Evolutionary conservation across 2,113 vertebrate genomes (phyloP).

Genomic region (Perognathus longimembris): DNA sequence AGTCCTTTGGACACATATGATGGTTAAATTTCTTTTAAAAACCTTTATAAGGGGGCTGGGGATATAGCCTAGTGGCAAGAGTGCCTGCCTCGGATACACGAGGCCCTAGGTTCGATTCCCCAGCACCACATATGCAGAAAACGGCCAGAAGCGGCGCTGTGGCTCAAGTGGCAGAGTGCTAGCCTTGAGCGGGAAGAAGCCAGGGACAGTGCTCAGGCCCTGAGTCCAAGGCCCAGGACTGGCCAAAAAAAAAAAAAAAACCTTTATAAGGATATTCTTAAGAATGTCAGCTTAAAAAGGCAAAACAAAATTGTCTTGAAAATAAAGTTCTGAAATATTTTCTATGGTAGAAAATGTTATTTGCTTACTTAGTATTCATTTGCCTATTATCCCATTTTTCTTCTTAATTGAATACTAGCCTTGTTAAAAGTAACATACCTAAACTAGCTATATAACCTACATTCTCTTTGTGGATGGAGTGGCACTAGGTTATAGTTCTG

Average conservation of each 20-base stretch:
- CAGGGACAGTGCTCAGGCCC: too few relatives aligned
- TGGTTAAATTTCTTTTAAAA: not conserved
- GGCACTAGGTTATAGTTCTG: not conserved
- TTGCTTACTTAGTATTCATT: not conserved
- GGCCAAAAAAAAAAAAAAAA: not conserved
- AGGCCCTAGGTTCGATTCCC: too few relatives aligned
- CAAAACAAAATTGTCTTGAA: slow-evolving; percentile 1
- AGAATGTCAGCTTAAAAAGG: not conserved
- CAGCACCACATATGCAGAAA: too few relatives aligned
- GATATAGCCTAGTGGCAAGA: too few relatives aligned
- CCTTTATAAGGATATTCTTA: too few relatives aligned
- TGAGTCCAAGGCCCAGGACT: too few relatives aligned
- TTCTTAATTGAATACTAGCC: not conserved
- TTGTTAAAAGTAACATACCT: not conserved
- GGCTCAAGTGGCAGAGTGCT: too few relatives aligned
- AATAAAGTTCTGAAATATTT: slow-evolving; percentile 7
- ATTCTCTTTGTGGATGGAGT: not conserved
- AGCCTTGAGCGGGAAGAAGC: too few relatives aligned
- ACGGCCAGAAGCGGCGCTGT: too few relatives aligned
- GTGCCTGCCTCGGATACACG: too few relatives aligned
- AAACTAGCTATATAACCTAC: not conserved
- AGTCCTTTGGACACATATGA: slow-evolving; percentile 6
- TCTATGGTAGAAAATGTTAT: not conserved
- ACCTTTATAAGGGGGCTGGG: not conserved
- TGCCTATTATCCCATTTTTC: not conserved